Base-by-base conservation (phyloP, 1,140 invertebrate genomes). In the Drosophila miranda region DNA sequence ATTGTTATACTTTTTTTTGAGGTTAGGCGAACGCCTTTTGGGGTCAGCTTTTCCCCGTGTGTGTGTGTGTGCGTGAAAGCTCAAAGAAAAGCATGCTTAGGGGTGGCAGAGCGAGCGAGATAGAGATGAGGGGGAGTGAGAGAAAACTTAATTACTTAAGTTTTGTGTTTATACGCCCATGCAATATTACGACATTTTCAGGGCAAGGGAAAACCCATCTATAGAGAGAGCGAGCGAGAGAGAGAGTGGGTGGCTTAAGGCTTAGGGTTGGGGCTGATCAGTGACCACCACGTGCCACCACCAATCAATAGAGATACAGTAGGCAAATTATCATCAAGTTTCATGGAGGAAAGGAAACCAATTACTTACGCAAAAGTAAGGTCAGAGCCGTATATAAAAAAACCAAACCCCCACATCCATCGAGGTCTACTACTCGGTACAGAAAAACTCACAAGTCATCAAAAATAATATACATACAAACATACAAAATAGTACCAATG, bases 101-200 rank as follows among this genome's bases (percentile, higher is more conserved):
- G 38, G 3, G 58, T 11, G 61, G 42, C 45, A 42, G 64, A 68
- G 50, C 30, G 0, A 30, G 8, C 2, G 8, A 9, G 16, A 38
- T 41, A 41, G 19, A 49, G 54, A 45, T 21, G 16, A 46, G 52
- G 51, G 48, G 48, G 48, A 66, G 38, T 38, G 55, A 38, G 46
- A 43, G 49, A 55, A 19, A 67, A 67, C 64, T 69, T 76, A 76
- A 76, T 76, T 76, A 76, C 73, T 75, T 76, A 76, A 76, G 72
- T 75, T 75, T 54, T 43, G 34, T 55, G 45, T 67, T 75, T 75
- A 67, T 59, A 75, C 55, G 63, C 38, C 50, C 50, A 53, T 43
- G 59, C 38, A 55, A 48, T 48, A 55, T 74, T 74, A 75, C 54
- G 53, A 75, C 70, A 67, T 56, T 48, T 54, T 34, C 51, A 38